A percentile compares a stretch with the other conserved stretches of the same genome.
Evolutionary conservation across 2,888 invertebrate genomes (phyloP).

Genomic region (Pseudococcus viburni): DNA sequence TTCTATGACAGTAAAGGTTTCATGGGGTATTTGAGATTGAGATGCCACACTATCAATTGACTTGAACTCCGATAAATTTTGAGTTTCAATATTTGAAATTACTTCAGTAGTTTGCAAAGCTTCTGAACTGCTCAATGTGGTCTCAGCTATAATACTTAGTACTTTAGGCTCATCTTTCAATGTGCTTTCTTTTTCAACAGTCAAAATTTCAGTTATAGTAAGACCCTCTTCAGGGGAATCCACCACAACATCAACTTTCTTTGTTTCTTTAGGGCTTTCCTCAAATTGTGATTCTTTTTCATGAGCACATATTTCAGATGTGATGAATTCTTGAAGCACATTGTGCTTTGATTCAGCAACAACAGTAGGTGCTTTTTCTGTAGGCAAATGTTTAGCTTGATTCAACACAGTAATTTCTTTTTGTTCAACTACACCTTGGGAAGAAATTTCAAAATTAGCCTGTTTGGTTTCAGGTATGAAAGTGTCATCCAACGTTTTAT

Average conservation of each 20-base stretch:
- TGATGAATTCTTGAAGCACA: conserved; percentile 74
- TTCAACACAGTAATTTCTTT: conserved; percentile 73
- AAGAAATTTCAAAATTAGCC: conserved; percentile 73
- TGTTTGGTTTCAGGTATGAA: conserved; percentile 71
- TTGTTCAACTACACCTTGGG: conserved; percentile 74
- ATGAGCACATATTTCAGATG: conserved; percentile 74
- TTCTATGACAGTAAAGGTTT: conserved; percentile 64
- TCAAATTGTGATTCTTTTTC: conserved; percentile 75
- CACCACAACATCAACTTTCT: conserved; percentile 69
- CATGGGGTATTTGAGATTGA: conserved; percentile 59
- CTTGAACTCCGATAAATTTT: conserved; percentile 63
- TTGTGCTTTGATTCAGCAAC: conserved; percentile 75
- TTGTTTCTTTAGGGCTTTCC: conserved; percentile 68
- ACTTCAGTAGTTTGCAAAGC: conserved; percentile 71
- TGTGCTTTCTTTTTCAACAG: conserved; percentile 73
- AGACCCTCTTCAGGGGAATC: conserved; percentile 70
- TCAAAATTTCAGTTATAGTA: conserved; percentile 72
- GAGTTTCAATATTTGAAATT: conserved; percentile 72
- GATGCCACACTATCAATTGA: conserved; percentile 49
- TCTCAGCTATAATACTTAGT: conserved; percentile 36
- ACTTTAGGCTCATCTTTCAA: conserved; percentile 68
- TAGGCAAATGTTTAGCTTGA: conserved; percentile 71
- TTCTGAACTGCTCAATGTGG: conserved; percentile 50
- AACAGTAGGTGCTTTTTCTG: conserved; percentile 70
- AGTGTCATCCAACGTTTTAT: conserved; percentile 59